phyloP scores from a whole-genome alignment of 2,113 vertebrate genomes.

The Syngnathoides biaculeatus region DNA sequence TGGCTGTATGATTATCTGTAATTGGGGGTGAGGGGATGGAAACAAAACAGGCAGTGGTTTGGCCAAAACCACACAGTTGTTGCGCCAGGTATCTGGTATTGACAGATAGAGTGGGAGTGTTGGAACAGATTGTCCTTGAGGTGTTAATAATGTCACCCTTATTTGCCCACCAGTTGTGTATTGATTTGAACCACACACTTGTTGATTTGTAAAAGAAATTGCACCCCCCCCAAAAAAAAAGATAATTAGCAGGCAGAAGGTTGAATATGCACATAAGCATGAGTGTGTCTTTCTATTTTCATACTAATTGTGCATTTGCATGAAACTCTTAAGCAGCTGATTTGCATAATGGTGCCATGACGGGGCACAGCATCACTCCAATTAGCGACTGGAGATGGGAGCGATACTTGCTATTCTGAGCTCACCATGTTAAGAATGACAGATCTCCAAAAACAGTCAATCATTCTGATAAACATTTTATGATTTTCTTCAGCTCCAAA shows the following conservation, averaged over 20 bases:
- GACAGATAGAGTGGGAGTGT: conserved; percentile 2
- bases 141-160: background rate
- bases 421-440: background rate
- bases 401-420: background rate
- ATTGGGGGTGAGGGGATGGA: background rate
- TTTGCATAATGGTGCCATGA: conserved; percentile 10
- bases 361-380: conserved; percentile 3
- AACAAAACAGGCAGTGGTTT: background rate
- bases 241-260: background rate
- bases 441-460: background rate
- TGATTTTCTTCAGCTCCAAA: background rate
- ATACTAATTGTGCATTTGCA: conserved; percentile 8
- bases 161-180: background rate
- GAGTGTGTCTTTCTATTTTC: background rate
- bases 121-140: background rate
- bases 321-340: conserved; percentile 3
- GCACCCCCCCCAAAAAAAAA: background rate
- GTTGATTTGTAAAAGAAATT: background rate
- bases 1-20: conserved; percentile 4
- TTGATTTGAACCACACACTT: background rate
- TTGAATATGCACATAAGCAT: conserved; percentile 1
- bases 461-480: background rate
- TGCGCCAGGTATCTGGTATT: conserved; percentile 8
- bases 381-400: background rate
- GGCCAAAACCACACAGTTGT: conserved; percentile 3